A percentile compares a stretch with the other conserved stretches of the same genome.
Conservation (phyloP, 2,888 invertebrate species). For the Pseudococcus viburni region DNA sequence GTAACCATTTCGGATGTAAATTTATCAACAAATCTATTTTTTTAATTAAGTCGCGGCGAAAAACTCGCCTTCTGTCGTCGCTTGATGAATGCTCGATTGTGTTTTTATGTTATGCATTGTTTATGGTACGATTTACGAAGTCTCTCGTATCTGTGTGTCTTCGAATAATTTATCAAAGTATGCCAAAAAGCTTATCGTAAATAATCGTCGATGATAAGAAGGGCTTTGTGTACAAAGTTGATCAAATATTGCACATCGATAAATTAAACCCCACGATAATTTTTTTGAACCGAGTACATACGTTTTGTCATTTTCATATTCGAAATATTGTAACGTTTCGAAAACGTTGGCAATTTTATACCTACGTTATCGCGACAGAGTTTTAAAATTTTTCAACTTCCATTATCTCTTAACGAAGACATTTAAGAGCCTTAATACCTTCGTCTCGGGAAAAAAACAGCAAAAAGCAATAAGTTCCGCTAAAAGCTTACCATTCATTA, state of each 20-base stretch:
- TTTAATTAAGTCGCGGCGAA: not conserved
- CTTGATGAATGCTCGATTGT: not conserved
- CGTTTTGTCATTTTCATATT: not conserved
- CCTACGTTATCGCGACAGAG: not conserved
- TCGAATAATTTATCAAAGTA: too few relatives aligned
- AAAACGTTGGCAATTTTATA: not conserved
- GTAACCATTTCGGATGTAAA: not conserved
- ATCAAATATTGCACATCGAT: not conserved
- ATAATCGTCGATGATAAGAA: not conserved
- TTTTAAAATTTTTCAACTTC: not conserved
- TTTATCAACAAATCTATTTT: slow-evolving; percentile 22
- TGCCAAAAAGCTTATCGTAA: not conserved
- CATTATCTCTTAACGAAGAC: not conserved
- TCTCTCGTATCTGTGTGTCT: too few relatives aligned
- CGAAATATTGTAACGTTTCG: not conserved
- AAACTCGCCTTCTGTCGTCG: not conserved
- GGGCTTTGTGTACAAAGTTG: not conserved
- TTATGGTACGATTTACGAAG: not conserved
- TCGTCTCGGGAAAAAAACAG: not conserved
- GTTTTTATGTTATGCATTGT: not conserved
- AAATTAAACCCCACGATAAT: not conserved
- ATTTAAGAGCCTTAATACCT: not conserved
- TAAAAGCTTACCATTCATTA: slow-evolving; percentile 27
- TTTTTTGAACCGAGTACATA: not conserved
- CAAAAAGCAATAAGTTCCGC: slow-evolving; percentile 4